These are phyloP conservation scores for Mimachlamys varia DNA, from an alignment of 2,888 invertebrate genomes.

Conservation along the genomic window DNA sequence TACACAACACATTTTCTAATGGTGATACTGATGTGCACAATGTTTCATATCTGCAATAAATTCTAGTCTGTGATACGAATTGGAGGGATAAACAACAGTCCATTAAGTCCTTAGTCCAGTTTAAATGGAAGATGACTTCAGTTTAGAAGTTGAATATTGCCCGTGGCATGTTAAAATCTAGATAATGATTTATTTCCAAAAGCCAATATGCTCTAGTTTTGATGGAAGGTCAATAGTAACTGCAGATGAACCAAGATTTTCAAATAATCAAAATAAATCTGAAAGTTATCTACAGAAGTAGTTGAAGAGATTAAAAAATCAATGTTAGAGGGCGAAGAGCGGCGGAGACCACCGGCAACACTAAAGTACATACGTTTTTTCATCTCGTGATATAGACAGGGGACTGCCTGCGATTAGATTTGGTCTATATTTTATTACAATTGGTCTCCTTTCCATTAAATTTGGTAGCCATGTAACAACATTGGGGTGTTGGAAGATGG, in stretches of 20 bases:
- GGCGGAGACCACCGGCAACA: not conserved
- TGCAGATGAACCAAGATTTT: not conserved
- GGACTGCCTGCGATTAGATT: not conserved
- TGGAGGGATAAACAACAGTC: too few relatives aligned
- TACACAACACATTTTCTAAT: too few relatives aligned
- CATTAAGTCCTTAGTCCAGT: too few relatives aligned
- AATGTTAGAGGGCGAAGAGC: not conserved
- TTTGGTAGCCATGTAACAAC: conserved; percentile 17
- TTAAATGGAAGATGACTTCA: too few relatives aligned
- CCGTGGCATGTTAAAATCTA: not conserved
- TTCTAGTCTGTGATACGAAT: too few relatives aligned
- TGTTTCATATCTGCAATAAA: too few relatives aligned
- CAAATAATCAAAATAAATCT: conserved; percentile 9
- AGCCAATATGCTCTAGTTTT: not conserved
- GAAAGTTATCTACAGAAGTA: not conserved
- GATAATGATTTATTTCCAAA: not conserved
- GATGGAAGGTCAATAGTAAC: not conserved
- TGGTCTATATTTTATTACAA: conserved; percentile 32
- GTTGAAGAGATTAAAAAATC: conserved; percentile 20
- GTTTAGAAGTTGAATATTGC: not conserved
- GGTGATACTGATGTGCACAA: too few relatives aligned
- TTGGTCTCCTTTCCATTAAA: conserved; percentile 31
- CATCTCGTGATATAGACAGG: not conserved
- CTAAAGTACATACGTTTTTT: conserved; percentile 11
- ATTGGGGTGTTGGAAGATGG: not conserved